These are phyloP conservation scores for Austrolebias charrua DNA, from an alignment of 2,797 vertebrate species.

Conservation along the genomic window DNA sequence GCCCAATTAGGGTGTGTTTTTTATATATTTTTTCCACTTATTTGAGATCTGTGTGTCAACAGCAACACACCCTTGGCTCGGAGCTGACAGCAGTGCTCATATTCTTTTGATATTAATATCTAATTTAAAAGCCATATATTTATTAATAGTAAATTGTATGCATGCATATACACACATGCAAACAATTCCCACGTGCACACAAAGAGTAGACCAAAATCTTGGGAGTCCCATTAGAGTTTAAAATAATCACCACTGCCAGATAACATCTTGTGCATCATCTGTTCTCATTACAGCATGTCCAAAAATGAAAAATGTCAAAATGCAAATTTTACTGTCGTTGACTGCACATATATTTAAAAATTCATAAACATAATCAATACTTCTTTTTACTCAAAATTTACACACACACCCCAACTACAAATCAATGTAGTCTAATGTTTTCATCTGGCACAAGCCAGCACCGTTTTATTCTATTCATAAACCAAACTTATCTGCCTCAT, in stretches of 20 bases:
- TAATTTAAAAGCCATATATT: background rate
- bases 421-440: too few relatives aligned
- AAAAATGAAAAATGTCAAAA: constrained; percentile 46
- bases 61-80: background rate
- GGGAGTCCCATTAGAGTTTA: constrained; percentile 48
- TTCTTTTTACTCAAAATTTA: constrained; percentile 7
- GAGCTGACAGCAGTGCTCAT: background rate
- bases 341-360: constrained; percentile 2
- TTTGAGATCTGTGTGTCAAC: background rate
- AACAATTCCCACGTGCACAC: background rate
- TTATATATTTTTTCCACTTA: background rate
- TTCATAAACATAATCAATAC: constrained; percentile 13
- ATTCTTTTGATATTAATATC: background rate
- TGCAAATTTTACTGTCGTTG: constrained; percentile 37
- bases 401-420: too few relatives aligned
- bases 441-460: background rate
- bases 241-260: constrained; percentile 58
- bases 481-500: background rate
- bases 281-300: constrained; percentile 53
- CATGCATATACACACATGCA: background rate
- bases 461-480: constrained; percentile 11
- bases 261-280: constrained; percentile 54
- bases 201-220: constrained; percentile 20
- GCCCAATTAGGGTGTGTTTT: background rate
- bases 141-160: background rate